Conservation (phyloP, 2,797 vertebrate species). For the Artibeus jamaicensis region DNA sequence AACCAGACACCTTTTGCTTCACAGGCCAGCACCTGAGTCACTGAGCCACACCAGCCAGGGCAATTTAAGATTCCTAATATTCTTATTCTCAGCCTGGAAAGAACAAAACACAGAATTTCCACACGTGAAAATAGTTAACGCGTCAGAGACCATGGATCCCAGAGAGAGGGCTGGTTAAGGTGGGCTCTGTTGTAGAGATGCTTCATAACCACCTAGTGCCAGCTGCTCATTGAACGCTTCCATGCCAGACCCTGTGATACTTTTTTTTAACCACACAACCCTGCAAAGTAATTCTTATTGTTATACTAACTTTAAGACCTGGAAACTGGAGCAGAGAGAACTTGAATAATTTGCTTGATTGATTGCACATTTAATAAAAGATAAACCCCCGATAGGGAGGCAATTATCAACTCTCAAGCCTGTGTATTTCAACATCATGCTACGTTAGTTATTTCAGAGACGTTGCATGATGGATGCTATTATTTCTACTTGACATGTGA, state of each 20-base stretch:
- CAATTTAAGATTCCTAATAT: not conserved
- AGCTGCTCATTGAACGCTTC: not conserved
- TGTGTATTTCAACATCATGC: not conserved
- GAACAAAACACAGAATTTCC: not conserved
- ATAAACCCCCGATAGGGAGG: accelerated
- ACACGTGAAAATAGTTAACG: not conserved
- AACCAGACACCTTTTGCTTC: too few relatives aligned
- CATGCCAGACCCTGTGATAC: not conserved
- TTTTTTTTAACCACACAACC: not conserved
- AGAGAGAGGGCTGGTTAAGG: not conserved
- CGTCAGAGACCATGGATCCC: not conserved
- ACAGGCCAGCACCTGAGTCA: too few relatives aligned
- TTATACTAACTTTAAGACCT: not conserved
- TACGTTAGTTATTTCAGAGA: not conserved
- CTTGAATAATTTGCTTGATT: not conserved
- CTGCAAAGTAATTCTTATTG: not conserved
- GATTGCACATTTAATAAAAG: not conserved
- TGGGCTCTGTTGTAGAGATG: not conserved
- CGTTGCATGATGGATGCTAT: not conserved
- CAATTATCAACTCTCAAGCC: not conserved
- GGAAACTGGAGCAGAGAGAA: not conserved
- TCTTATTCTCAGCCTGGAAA: not conserved
- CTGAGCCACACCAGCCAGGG: too few relatives aligned
- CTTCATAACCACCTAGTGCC: not conserved
- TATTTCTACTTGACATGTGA: not conserved